Evolutionary conservation across 2,113 vertebrate genomes (phyloP).

Genomic region (Passerina amoena): DNA sequence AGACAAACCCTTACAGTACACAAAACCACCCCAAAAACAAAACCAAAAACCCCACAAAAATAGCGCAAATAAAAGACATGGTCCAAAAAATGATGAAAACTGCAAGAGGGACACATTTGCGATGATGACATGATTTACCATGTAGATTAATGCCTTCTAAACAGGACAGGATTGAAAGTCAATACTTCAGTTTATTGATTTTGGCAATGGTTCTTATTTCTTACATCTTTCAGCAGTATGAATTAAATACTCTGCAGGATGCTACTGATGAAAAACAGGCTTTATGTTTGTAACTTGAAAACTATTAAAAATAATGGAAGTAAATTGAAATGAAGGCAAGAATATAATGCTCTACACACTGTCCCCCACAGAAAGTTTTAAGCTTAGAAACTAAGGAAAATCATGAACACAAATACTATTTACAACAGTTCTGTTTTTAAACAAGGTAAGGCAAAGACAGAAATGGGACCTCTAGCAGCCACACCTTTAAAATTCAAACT

Average conservation of each 20-base stretch:
- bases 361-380: neutral
- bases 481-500: neutral
- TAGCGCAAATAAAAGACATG: neutral
- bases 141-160: constrained; percentile 52
- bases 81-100: constrained; percentile 44
- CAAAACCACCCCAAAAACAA: neutral
- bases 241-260: constrained; percentile 24
- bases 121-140: constrained; percentile 39
- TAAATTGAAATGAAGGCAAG: constrained; percentile 11
- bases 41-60: neutral
- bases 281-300: constrained; percentile 46
- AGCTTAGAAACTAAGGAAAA: neutral
- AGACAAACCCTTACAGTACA: constrained; percentile 10
- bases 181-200: constrained; percentile 60
- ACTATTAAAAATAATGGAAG: constrained; percentile 29
- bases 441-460: neutral
- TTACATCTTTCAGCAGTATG: constrained; percentile 31
- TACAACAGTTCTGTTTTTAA: neutral
- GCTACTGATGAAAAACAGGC: constrained; percentile 44
- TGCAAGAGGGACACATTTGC: constrained; percentile 39
- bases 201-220: constrained; percentile 44
- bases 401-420: neutral
- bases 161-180: constrained; percentile 48
- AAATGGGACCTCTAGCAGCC: neutral
- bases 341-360: neutral